phyloP scores from a whole-genome alignment of 2,113 vertebrate genomes.

The Alouatta palliata region DNA sequence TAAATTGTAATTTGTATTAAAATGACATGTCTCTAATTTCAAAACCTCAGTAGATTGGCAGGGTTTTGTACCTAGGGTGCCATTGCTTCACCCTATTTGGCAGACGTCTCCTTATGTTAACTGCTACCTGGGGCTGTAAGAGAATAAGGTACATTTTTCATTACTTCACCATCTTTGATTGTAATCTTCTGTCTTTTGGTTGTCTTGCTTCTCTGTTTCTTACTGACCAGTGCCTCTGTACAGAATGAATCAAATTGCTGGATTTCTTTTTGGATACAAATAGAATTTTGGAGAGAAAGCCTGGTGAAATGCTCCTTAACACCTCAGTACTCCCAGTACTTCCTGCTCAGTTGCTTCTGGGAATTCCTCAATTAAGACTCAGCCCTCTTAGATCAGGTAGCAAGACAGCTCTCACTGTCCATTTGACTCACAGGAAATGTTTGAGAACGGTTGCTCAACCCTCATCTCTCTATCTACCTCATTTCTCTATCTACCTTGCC shows the following conservation, averaged over 20 bases:
- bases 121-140: accelerated
- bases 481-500: too few species aligned
- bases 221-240: neutral
- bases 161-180: neutral
- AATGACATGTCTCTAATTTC: neutral
- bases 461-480: neutral
- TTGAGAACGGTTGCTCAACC: neutral
- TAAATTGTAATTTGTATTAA: neutral
- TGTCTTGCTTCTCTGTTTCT: neutral
- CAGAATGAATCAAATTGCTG: neutral
- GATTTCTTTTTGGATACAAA: neutral
- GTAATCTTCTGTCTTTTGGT: neutral
- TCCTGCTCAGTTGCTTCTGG: neutral
- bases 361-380: neutral
- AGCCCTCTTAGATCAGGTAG: neutral
- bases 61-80: neutral
- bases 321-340: neutral
- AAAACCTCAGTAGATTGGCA: too few species aligned
- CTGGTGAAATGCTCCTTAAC: too few species aligned
- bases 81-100: too few species aligned
- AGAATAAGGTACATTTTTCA: neutral
- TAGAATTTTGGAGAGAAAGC: neutral
- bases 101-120: neutral
- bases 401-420: neutral
- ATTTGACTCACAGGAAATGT: neutral